These are phyloP conservation scores for Drosophila birchii DNA, from an alignment of 2,888 invertebrate genomes.

Conservation along the genomic window DNA sequence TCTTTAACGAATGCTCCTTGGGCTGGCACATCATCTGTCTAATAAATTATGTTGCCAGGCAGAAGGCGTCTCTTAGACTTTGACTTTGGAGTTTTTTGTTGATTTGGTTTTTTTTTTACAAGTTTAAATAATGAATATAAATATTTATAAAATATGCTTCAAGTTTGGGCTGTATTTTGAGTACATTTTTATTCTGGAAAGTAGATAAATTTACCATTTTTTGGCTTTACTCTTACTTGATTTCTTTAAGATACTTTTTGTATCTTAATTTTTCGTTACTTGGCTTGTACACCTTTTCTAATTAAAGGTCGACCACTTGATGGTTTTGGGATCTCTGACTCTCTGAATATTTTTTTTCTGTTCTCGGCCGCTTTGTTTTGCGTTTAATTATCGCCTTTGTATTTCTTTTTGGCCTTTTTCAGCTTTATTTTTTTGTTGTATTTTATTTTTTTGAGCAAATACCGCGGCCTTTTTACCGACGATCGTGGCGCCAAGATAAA, in stretches of 20 bases:
- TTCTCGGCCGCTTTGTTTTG: slow-evolving; percentile 72
- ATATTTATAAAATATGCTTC: background rate
- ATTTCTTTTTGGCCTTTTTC: slow-evolving; percentile 33
- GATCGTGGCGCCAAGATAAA: slow-evolving; percentile 79
- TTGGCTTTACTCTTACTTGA: background rate
- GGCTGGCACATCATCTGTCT: slow-evolving; percentile 70
- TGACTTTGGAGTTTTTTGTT: slow-evolving; percentile 10
- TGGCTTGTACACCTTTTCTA: slow-evolving; percentile 67
- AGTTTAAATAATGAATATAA: background rate
- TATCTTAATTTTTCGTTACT: slow-evolving; percentile 37
- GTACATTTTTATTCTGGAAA: background rate
- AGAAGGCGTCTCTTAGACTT: slow-evolving; percentile 18
- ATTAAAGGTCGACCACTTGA: slow-evolving; percentile 71
- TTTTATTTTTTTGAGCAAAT: slow-evolving; percentile 62
- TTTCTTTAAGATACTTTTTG: background rate
- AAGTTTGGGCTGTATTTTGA: background rate
- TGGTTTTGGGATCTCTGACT: slow-evolving; percentile 28
- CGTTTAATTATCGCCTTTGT: slow-evolving; percentile 78
- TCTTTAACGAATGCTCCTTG: slow-evolving; percentile 34
- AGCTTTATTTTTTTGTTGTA: slow-evolving; percentile 10
- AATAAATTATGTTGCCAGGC: slow-evolving; percentile 62
- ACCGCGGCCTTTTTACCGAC: slow-evolving; percentile 65
- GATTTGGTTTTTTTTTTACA: slow-evolving; percentile 6
- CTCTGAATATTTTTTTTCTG: slow-evolving; percentile 29
- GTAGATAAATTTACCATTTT: too few species aligned